Conservation (phyloP, 2,888 invertebrate species). For the Harpalus rubripes region DNA sequence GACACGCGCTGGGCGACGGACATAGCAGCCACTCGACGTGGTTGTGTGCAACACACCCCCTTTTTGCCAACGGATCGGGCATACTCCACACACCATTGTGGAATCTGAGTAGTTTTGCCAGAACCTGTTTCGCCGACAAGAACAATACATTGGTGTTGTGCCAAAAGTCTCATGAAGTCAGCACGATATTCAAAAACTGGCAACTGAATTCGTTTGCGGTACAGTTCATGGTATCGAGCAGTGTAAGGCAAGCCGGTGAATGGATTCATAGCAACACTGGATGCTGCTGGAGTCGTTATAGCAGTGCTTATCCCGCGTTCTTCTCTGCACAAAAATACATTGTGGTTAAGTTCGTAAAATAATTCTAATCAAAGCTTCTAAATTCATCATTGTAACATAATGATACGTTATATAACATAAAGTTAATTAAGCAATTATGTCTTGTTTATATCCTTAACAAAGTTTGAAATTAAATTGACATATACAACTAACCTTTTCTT, state of each 20-base stretch:
- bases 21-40: slow-evolving; percentile 99
- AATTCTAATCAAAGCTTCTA: neutral
- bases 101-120: slow-evolving; percentile 99
- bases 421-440: slow-evolving; percentile 34
- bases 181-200: slow-evolving; percentile 99
- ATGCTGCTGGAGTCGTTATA: slow-evolving; percentile 74
- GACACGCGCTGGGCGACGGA: slow-evolving; percentile 99
- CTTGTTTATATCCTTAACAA: slow-evolving; percentile 27
- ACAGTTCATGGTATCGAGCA: slow-evolving; percentile 92
- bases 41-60: slow-evolving; percentile 97
- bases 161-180: slow-evolving; percentile 96
- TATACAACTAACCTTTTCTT: slow-evolving; percentile 83
- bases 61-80: slow-evolving; percentile 83
- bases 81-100: slow-evolving; percentile 95
- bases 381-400: neutral
- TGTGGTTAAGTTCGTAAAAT: slow-evolving; percentile 1
- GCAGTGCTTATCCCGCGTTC: slow-evolving; percentile 78
- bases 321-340: slow-evolving; percentile 77
- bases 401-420: neutral
- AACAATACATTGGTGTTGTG: slow-evolving; percentile 95
- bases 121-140: slow-evolving; percentile 99
- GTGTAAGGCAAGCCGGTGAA: slow-evolving; percentile 92
- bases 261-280: slow-evolving; percentile 84
- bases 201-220: slow-evolving; percentile 92
- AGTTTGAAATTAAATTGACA: slow-evolving; percentile 50